Conservation (phyloP, 2,113 vertebrate species). For the Neodon shergylaensis region DNA sequence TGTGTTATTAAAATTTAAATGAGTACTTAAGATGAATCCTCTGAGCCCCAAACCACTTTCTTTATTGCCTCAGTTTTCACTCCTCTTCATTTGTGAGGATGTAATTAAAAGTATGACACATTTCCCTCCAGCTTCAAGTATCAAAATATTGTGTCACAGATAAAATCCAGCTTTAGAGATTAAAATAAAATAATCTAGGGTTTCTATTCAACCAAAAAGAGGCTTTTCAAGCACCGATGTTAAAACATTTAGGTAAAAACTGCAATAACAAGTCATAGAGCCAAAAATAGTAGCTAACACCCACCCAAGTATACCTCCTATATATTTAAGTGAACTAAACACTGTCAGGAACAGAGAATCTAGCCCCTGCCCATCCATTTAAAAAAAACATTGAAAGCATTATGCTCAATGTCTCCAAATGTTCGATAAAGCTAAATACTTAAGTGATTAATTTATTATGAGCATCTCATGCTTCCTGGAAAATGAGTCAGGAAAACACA, state of each 20-base stretch:
- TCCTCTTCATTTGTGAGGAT: not conserved
- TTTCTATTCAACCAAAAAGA: not conserved
- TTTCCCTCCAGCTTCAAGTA: not conserved
- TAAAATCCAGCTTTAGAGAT: not conserved
- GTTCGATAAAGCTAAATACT: not conserved
- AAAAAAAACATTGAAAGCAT: not conserved
- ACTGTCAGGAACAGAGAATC: not conserved
- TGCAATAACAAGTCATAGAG: not conserved
- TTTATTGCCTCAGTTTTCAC: not conserved
- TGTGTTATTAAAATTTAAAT: not conserved
- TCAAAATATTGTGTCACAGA: not conserved
- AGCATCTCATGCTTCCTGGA: not conserved
- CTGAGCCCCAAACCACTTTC: not conserved
- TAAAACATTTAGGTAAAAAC: not conserved
- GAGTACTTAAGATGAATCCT: not conserved
- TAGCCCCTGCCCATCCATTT: not conserved
- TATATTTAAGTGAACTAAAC: not conserved
- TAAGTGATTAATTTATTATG: not conserved
- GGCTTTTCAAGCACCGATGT: not conserved
- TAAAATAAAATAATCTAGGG: not conserved
- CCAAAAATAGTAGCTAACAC: not conserved
- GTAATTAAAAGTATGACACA: not conserved
- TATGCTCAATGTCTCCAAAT: conserved; percentile 3
- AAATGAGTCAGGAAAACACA: not conserved
- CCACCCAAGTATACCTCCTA: not conserved